Conservation (phyloP, 2,113 vertebrate species). For the Opisthocomus hoazin region DNA sequence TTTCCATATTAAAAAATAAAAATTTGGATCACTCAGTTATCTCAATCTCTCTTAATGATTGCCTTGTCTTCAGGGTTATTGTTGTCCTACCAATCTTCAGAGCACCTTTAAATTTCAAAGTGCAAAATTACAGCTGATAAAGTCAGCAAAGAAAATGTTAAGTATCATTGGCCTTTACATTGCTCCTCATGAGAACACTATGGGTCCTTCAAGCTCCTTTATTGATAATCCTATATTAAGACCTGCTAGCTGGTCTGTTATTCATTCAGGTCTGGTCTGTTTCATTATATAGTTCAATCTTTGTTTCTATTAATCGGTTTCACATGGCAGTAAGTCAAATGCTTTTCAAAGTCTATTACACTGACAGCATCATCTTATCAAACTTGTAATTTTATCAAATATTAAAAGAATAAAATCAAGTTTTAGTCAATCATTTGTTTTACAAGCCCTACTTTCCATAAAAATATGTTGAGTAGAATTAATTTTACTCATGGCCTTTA, state of each 20-base stretch:
- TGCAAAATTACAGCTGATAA: not conserved
- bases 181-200: not conserved
- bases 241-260: not conserved
- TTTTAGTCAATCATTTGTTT: not conserved
- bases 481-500: constrained; percentile 33
- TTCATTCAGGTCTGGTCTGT: not conserved
- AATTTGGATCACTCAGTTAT: not conserved
- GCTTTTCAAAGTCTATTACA: not conserved
- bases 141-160: not conserved
- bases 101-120: not conserved
- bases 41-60: not conserved
- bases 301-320: not conserved
- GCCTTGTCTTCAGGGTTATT: not conserved
- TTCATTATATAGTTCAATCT: not conserved
- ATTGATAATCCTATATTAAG: not conserved
- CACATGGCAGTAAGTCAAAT: not conserved
- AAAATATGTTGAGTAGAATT: constrained; percentile 3
- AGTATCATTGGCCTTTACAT: not conserved
- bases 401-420: not conserved
- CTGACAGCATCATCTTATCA: not conserved
- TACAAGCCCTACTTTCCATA: constrained; percentile 5
- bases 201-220: not conserved
- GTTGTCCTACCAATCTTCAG: not conserved
- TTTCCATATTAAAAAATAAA: not conserved
- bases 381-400: not conserved